These are phyloP conservation scores for Lasioglossum albipes DNA, from an alignment of 1,140 invertebrate species.

Conservation along the genomic window DNA sequence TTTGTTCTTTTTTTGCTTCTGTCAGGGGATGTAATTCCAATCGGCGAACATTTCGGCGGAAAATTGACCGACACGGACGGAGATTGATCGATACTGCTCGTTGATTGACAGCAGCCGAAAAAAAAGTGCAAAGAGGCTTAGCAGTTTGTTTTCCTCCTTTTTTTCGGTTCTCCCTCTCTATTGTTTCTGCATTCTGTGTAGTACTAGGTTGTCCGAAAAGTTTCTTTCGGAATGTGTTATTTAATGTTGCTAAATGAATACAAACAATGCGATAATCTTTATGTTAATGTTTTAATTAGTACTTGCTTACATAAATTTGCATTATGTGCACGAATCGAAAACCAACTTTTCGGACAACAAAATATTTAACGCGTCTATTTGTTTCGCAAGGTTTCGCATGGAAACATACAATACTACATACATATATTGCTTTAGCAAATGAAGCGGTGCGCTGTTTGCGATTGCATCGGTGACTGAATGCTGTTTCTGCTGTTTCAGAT, in stretches of 20 bases:
- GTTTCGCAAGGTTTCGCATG: background rate
- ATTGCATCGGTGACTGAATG: background rate
- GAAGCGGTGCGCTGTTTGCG: too few species aligned
- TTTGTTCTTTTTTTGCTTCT: background rate
- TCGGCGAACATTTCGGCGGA: background rate
- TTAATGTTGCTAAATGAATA: too few species aligned
- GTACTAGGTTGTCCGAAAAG: too few species aligned
- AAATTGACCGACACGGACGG: background rate
- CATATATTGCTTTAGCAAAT: too few species aligned
- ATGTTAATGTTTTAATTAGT: too few species aligned
- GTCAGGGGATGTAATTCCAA: background rate
- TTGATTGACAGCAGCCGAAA: background rate
- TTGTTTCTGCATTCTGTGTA: too few species aligned
- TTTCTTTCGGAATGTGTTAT: too few species aligned
- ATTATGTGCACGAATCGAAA: too few species aligned
- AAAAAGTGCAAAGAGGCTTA: background rate
- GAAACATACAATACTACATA: too few species aligned
- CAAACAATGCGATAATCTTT: too few species aligned
- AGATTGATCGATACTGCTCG: background rate
- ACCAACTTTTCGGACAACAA: too few species aligned
- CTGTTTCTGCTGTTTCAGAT: slow-evolving; percentile 16
- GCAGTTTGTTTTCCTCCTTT: background rate
- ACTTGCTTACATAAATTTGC: too few species aligned
- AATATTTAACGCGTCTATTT: background rate
- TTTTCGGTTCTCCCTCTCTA: background rate